A percentile compares a stretch with the other conserved stretches of the same genome.
phyloP scores from a whole-genome alignment of 1,140 invertebrate species.

The Amphibalanus amphitrite region DNA sequence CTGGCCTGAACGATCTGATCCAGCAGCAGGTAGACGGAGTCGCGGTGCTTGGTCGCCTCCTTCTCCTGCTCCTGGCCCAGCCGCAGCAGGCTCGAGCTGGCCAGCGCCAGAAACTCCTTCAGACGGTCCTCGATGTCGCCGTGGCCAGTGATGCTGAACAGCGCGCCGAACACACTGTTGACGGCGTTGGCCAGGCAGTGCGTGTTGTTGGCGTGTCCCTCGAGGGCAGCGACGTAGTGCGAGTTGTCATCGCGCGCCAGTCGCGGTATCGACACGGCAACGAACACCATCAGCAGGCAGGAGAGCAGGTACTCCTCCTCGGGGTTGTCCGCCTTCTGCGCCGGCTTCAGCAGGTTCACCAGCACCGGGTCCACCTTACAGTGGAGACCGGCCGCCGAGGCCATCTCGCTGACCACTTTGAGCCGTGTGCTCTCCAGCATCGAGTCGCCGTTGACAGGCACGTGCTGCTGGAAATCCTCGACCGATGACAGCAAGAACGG shows the following conservation, averaged over 20 bases:
- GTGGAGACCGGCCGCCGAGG: constrained; percentile 76
- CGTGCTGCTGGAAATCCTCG: constrained; percentile 80
- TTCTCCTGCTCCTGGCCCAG: constrained; percentile 90
- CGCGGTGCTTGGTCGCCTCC: constrained; percentile 78
- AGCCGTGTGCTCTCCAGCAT: constrained; percentile 38
- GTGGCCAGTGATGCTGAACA: constrained; percentile 87
- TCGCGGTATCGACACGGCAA: constrained; percentile 92
- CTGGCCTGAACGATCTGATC: constrained; percentile 96
- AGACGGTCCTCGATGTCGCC: constrained; percentile 93
- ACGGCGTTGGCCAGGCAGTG: constrained; percentile 93
- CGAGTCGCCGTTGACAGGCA: constrained; percentile 64
- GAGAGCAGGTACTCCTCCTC: constrained; percentile 88
- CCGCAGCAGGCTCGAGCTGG: constrained; percentile 64
- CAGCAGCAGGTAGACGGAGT: constrained; percentile 87
- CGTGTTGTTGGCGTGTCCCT: constrained; percentile 93
- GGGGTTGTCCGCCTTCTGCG: constrained; percentile 36
- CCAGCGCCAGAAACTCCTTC: constrained; percentile 88
- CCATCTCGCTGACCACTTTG: constrained; percentile 85
- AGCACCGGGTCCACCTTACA: constrained; percentile 91
- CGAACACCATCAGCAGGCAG: constrained; percentile 95
- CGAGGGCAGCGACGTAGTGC: constrained; percentile 52
- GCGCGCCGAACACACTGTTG: constrained; percentile 87
- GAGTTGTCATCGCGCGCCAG: constrained; percentile 62
- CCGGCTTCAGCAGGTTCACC: constrained; percentile 54
- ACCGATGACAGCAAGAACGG: constrained; percentile 94